Evolutionary conservation across 2,797 vertebrate genomes (phyloP), one percentile per base, ranked within the genome.

Genomic region (Etheostoma perlongum): DNA sequence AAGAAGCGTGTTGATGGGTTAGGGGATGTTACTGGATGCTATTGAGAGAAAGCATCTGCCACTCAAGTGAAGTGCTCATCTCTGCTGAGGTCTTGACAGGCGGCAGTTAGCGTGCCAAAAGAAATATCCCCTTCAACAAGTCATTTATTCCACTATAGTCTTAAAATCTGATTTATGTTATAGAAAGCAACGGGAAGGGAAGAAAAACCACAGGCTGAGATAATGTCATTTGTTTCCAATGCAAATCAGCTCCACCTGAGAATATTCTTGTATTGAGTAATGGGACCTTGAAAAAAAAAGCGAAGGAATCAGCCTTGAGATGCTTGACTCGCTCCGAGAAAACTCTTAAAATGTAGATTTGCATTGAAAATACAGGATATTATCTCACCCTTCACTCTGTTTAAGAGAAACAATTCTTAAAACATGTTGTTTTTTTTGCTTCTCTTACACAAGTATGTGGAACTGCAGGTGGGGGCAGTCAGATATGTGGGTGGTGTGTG

Each of bases 221-320:
- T 76, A 72, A 72, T 72, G 82, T 80, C 48, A 61, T 76, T 86
- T 30, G 40, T 79, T 84, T 88, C 16, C 15, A 13, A 86, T 86
- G 85, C 68, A 85, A 88, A 91, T 91, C 57, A 59, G 75, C 52
- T 71, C 64, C 63, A 49, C 75, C 74, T 13, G 0, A 40, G 36
- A 57, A 47, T 76, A 66, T 67, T 67, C 69, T 57, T 27, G 66
- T 68, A 82, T 84, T 74, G 51, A 62, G 72, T 21, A 57, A 47
- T n/a, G 67, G 23, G 14, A 58, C 54, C 68, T 72, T 58, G 30
- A 40, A 55, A 63, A 73, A 73, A 58, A 69, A 49, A 64, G 13
- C 25, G 3, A 54, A 49, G 49, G 23, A 77, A 78, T 67, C 60
- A 47, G 60, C 64, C 52, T 72, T 23, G 70, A 57, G 51, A 73